A percentile compares a stretch with the other conserved stretches of the same genome.
These are phyloP conservation scores for Aramus guarauna DNA, from an alignment of 2,113 vertebrate species.

Conservation along the genomic window DNA sequence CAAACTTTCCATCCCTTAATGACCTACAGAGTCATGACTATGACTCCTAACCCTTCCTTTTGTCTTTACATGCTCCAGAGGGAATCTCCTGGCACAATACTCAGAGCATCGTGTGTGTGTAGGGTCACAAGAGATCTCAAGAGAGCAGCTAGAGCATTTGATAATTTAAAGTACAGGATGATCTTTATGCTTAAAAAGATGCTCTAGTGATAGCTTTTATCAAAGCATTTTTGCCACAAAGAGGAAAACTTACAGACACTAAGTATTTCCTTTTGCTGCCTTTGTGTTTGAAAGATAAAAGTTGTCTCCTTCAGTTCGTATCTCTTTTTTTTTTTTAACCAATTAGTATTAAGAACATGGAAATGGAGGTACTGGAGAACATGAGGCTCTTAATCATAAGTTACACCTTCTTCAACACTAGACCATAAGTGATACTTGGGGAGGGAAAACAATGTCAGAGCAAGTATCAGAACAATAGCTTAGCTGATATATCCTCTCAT, in stretches of 20 bases:
- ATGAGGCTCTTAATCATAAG: not conserved
- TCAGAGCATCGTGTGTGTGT: accelerated
- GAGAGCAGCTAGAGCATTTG: not conserved
- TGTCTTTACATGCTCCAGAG: accelerated
- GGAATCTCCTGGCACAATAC: not conserved
- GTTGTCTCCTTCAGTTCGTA: not conserved
- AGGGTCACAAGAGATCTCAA: not conserved
- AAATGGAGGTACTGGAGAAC: not conserved
- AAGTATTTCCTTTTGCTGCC: not conserved
- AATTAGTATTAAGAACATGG: not conserved
- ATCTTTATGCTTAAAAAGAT: not conserved
- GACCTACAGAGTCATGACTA: not conserved
- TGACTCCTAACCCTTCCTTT: not conserved
- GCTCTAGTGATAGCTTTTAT: not conserved
- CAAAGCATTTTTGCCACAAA: not conserved
- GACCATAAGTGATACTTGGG: not conserved
- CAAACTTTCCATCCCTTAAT: not conserved
- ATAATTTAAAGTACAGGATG: not conserved
- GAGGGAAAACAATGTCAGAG: not conserved
- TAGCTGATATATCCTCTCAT: not conserved
- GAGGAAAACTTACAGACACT: not conserved
- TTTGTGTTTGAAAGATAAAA: not conserved
- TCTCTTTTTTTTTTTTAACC: not conserved
- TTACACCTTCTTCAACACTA: not conserved
- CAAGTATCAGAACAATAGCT: not conserved